These are phyloP conservation scores for Lutjanus campechanus DNA, from an alignment of 2,797 vertebrate genomes.

Conservation along the genomic window DNA sequence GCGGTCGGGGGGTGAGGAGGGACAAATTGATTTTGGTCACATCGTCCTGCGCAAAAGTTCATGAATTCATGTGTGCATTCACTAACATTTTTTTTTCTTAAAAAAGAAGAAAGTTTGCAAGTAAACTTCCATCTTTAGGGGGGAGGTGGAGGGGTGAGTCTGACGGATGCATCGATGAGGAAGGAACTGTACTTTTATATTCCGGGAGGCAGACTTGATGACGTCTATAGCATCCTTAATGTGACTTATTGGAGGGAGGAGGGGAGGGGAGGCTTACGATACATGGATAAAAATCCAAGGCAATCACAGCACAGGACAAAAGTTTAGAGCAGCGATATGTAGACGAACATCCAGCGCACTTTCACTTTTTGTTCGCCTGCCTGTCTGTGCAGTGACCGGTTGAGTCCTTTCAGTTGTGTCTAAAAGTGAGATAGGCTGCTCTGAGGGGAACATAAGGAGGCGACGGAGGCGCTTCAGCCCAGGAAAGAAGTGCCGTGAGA, in stretches of 20 bases:
- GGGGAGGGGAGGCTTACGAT: conserved; percentile 88
- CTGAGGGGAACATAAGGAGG: conserved; percentile 86
- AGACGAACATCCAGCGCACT: conserved; percentile 86
- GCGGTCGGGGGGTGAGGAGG: conserved; percentile 15
- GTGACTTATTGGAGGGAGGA: conserved; percentile 90
- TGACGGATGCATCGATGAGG: conserved; percentile 92
- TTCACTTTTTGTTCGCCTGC: conserved; percentile 70
- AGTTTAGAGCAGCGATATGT: conserved; percentile 91
- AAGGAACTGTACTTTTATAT: conserved; percentile 94
- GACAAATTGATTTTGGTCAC: conserved; percentile 44
- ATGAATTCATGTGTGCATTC: conserved; percentile 70
- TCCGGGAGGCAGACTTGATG: conserved; percentile 98
- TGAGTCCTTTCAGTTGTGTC: conserved; percentile 71
- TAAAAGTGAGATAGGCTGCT: conserved; percentile 86
- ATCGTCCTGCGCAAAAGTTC: conserved; percentile 52
- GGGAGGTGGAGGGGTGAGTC: conserved; percentile 82
- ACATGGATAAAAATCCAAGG: conserved; percentile 97
- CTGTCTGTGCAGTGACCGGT: conserved; percentile 34
- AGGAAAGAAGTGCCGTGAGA: conserved; percentile 86
- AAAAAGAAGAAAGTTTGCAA: conserved; percentile 73
- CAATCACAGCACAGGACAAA: conserved; percentile 91
- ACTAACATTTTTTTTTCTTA: conserved; percentile 33
- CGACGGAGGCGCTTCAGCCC: conserved; percentile 86
- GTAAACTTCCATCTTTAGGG: conserved; percentile 81
- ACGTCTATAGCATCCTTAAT: conserved; percentile 99